phyloP scores from a whole-genome alignment of 1,140 invertebrate genomes.

The Periplaneta americana region DNA sequence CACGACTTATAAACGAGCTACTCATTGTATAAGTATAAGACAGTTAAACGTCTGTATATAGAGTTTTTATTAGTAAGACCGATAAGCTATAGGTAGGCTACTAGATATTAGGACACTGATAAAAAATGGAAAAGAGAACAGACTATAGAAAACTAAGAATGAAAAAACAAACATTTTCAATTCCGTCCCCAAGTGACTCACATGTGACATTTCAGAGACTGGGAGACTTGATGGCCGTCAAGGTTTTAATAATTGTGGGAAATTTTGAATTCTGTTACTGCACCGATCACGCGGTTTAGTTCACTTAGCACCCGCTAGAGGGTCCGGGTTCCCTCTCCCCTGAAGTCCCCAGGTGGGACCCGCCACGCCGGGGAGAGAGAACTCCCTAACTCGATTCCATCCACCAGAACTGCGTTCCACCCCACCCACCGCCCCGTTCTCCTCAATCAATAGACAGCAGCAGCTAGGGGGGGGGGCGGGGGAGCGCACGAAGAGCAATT shows the following conservation, averaged over 20 bases:
- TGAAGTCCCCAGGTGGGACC: conserved; percentile 9
- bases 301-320: neutral
- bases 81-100: no score
- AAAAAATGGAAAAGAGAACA: no score
- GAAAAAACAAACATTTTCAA: no score
- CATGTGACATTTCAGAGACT: no score
- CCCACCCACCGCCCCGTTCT: conserved; percentile 1
- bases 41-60: no score
- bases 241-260: neutral
- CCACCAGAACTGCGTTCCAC: conserved; percentile 5
- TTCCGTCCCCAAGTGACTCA: no score
- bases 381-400: conserved; percentile 14
- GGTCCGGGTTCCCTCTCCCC: neutral
- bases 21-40: no score
- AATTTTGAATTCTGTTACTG: neutral
- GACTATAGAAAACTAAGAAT: no score
- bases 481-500: conserved; percentile 33
- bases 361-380: neutral
- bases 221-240: neutral
- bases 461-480: neutral
- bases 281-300: neutral
- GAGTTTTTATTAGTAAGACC: no score
- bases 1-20: no score
- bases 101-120: no score
- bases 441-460: conserved; percentile 16